Base-by-base conservation (phyloP, 2,797 vertebrate genomes). In the Sylvia borin region DNA sequence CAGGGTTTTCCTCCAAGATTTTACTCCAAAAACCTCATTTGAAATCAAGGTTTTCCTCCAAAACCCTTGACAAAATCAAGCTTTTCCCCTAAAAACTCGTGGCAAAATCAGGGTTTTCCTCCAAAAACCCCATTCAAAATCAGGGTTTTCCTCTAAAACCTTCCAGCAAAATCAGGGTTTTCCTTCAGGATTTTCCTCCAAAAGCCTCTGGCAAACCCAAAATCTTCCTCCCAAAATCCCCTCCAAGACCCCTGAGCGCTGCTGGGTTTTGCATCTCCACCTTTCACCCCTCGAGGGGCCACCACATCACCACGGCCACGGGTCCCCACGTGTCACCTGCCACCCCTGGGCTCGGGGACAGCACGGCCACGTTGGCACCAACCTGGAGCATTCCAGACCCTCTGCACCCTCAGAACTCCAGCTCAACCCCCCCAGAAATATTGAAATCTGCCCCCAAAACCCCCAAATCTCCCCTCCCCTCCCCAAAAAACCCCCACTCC, bases 281-380 rank as follows among this genome's bases (percentile, higher is more conserved):
- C 34, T 64, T 62, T 25, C 9, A 1, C 19, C 45, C 38, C 32
- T 36, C 0, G 0, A 89, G 27, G 50, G 5, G 36, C 27, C 45
- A 48, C 57, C 8, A 0, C 1, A 0, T 27, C 72, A 48, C 67
- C 22, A 0, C 4, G 13, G 5, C 27, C 47, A 48, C 47, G 24
- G 22, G 57, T 85, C 36, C 78, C 62, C 70, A 31, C 0, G 0
- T 36, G 53, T 55, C 31, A 2, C 34, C 43, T 3, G 8, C 8
- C 6, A 16, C 53, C 34, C 27, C 22, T 2, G 0, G 13, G 7
- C 11, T 9, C 16, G 27, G 47, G 76, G 87, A 58, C 21, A 36
- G 13, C 67, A 25, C 1, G 1, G 43, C 48, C 66, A 20, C 10
- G 0, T 27, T 48, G 47, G 22, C 8, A 11, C 36, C 36, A 36